phyloP scores from a whole-genome alignment of 64 coral and sea anemone species.

The Actinia tenebrosa region DNA sequence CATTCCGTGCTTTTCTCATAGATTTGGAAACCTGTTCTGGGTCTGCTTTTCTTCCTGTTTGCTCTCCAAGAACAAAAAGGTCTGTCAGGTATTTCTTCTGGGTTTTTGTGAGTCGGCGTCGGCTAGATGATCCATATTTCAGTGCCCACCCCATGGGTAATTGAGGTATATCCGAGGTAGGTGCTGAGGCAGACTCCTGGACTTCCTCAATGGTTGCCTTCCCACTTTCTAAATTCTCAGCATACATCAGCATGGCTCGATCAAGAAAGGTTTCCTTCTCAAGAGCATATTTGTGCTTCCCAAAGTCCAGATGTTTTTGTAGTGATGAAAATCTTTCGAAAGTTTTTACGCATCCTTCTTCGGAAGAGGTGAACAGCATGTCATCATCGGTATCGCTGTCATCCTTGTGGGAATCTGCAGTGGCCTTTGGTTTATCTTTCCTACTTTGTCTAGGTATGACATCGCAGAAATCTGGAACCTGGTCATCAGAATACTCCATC shows the following conservation, averaged over 20 bases:
- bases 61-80: constrained; percentile 30
- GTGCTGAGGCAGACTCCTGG: constrained; percentile 10
- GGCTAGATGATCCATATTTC: not conserved
- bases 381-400: too few species aligned
- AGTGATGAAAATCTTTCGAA: constrained; percentile 58
- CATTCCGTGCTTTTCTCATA: constrained; percentile 30
- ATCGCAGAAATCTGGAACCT: too few species aligned
- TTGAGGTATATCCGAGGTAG: not conserved
- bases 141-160: constrained; percentile 24
- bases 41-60: constrained; percentile 32
- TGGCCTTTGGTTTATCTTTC: too few species aligned
- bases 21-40: constrained; percentile 20
- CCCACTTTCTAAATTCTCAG: constrained; percentile 37
- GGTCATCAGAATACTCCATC: too few species aligned
- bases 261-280: constrained; percentile 34
- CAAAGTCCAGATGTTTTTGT: constrained; percentile 47
- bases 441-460: too few species aligned
- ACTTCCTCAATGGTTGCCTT: constrained; percentile 32
- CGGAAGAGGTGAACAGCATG: too few species aligned
- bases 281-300: constrained; percentile 27
- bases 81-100: constrained; percentile 33
- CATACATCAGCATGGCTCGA: constrained; percentile 12
- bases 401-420: too few species aligned
- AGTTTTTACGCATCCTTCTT: too few species aligned
- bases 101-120: not conserved